Conservation (phyloP, 2,797 vertebrate genomes). For the Hypotaenidia philippensis region DNA sequence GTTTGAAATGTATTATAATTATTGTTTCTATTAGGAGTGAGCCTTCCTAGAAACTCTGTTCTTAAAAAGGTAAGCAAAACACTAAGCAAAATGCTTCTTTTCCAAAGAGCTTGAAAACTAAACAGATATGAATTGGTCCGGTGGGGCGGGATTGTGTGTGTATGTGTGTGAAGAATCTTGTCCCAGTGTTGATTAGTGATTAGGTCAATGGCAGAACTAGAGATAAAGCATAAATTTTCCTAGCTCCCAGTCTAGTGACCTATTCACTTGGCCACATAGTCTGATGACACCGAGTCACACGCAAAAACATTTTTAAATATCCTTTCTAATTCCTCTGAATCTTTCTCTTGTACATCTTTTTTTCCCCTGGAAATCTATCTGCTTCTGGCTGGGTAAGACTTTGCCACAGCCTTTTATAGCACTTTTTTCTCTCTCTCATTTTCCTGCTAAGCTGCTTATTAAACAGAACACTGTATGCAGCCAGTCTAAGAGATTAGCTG, state of each 20-base stretch:
- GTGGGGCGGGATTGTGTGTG: no score
- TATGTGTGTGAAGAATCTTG: neutral
- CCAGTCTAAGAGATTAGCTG: neutral
- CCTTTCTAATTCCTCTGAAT: neutral
- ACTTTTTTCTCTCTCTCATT: neutral
- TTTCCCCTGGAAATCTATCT: neutral
- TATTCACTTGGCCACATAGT: neutral
- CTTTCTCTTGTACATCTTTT: neutral
- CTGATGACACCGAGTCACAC: neutral
- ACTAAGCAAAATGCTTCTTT: neutral
- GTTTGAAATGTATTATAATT: constrained; percentile 21
- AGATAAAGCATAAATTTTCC: neutral
- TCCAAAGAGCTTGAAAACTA: neutral
- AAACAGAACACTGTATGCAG: neutral
- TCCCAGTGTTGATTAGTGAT: neutral
- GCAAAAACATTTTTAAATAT: neutral
- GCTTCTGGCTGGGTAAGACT: neutral
- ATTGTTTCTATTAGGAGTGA: neutral
- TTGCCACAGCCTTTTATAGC: neutral
- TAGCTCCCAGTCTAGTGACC: neutral
- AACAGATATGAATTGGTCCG: neutral
- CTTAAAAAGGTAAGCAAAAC: neutral
- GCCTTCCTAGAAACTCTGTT: neutral
- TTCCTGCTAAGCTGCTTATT: neutral
- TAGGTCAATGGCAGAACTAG: neutral